These are phyloP conservation scores for Berghia stephanieae DNA, from an alignment of 1,140 invertebrate species.

Conservation along the genomic window DNA sequence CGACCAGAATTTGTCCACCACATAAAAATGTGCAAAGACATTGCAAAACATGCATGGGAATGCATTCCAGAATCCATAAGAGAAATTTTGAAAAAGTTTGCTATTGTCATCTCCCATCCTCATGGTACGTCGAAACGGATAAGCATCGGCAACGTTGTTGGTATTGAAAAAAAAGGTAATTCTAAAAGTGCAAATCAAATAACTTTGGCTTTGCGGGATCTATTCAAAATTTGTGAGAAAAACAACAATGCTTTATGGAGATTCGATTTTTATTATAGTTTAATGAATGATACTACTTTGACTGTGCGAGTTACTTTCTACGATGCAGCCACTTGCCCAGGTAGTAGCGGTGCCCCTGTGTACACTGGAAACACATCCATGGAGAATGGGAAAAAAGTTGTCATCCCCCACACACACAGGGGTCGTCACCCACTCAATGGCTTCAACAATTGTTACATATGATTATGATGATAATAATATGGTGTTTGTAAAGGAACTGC, in stretches of 20 bases:
- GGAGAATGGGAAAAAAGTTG: slow-evolving; percentile 21
- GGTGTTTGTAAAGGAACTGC: too few relatives aligned
- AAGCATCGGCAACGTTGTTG: slow-evolving; percentile 24
- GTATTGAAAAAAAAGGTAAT: neutral
- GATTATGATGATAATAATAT: too few relatives aligned
- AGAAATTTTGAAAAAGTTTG: neutral
- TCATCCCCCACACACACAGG: slow-evolving; percentile 21
- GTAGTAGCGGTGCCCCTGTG: slow-evolving; percentile 26
- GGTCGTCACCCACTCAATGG: neutral
- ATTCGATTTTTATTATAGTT: too few relatives aligned
- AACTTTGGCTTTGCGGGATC: neutral
- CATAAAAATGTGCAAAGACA: neutral
- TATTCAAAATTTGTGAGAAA: slow-evolving; percentile 3
- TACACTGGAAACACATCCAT: slow-evolving; percentile 21
- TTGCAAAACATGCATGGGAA: slow-evolving; percentile 12
- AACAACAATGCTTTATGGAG: too few relatives aligned
- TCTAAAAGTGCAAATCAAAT: neutral
- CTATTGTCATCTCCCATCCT: slow-evolving; percentile 26
- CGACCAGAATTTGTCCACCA: neutral
- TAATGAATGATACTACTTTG: too few relatives aligned
- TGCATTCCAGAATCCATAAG: neutral
- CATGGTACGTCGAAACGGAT: slow-evolving; percentile 19
- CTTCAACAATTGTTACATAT: slow-evolving; percentile 24
- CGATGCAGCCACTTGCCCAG: slow-evolving; percentile 15
- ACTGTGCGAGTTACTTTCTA: slow-evolving; percentile 17